Evolutionary conservation across 1,140 invertebrate genomes (phyloP), one percentile per base, ranked within the genome.

Genomic region (Heliconius himera): DNA sequence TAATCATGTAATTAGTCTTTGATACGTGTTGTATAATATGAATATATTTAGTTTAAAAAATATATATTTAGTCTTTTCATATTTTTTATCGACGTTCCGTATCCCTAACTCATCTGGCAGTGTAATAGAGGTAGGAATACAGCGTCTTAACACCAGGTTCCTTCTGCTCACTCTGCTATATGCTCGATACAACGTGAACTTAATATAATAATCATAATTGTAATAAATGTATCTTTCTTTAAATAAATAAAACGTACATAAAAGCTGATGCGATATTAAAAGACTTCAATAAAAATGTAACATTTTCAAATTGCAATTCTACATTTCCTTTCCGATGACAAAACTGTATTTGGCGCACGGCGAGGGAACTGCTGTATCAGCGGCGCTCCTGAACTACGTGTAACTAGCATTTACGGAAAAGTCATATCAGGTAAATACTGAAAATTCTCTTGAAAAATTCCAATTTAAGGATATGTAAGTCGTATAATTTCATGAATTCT

Each of bases 1-100:
- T 66, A 76, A 76, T 76, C 60, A 38, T 33, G 41, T 66, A 70
- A 49, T 70, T 76, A 49, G 38, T 46, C 60, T 70, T 76, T 76
- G 56, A 70, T 70, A 26, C 18, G 16, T 51, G 18, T 20, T 51
- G 49, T 51, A 20, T 51, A 51, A 6, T 51, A 4, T 51, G 0
- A 20, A 8, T 51, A 5, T 18, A 51, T 51, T 20, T 8, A 20
- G 6, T 51, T 51, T 20, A 2, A 8, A 51, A 51, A 6, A 20
- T 51, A 8, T 51, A 51, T 51, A 8, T 5, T 20, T 20, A 18
- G 16, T 46, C 13, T 46, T 46, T 46, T 46, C 16, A 46, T 46
- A 5, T 16, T 46, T 46, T 46, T 51, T 51, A 51, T 51, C 4
- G 49, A 16, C 18, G 18, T 20, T 26, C 5, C 22, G 9, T 22